Conservation (phyloP, 2,113 vertebrate species). For the Trogon surrucura region DNA sequence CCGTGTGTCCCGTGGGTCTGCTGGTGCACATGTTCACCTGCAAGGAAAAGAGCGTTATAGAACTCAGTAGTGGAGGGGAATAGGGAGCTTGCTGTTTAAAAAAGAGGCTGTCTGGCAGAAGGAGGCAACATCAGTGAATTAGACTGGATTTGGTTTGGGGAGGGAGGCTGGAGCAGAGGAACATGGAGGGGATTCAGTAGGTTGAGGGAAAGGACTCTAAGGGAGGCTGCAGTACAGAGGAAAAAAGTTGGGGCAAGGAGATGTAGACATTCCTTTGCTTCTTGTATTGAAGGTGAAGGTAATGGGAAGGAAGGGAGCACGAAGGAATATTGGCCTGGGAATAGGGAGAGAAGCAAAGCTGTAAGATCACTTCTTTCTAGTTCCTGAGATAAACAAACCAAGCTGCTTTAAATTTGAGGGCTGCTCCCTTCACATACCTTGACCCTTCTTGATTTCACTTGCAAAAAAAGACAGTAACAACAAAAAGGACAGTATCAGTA, state of each 20-base stretch:
- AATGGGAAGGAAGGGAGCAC: not conserved
- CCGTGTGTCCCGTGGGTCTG: rapidly evolving
- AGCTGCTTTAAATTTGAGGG: not conserved
- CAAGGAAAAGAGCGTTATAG: not conserved
- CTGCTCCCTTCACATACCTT: not conserved
- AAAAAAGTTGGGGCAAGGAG: not conserved
- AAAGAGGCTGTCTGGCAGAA: not conserved
- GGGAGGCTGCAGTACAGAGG: not conserved
- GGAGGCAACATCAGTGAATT: not conserved
- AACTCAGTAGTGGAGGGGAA: not conserved
- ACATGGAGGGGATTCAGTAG: too few species aligned
- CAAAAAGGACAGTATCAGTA: not conserved
- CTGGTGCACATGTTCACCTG: rapidly evolving
- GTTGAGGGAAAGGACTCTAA: not conserved
- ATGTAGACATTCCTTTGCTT: not conserved
- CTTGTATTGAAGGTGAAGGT: not conserved
- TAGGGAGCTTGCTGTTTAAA: not conserved
- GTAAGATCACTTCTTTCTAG: not conserved
- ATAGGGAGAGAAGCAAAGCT: not conserved
- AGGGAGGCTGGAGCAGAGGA: not conserved
- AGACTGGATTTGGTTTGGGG: not conserved
- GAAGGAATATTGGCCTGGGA: not conserved
- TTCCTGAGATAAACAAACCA: not conserved
- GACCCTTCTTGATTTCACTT: not conserved
- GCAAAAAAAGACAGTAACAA: not conserved